Percentiles rank a stretch among this genome's conserved stretches.
These are phyloP conservation scores for Pharmacophagus antenor DNA, from an alignment of 2,888 invertebrate species.

Conservation along the genomic window DNA sequence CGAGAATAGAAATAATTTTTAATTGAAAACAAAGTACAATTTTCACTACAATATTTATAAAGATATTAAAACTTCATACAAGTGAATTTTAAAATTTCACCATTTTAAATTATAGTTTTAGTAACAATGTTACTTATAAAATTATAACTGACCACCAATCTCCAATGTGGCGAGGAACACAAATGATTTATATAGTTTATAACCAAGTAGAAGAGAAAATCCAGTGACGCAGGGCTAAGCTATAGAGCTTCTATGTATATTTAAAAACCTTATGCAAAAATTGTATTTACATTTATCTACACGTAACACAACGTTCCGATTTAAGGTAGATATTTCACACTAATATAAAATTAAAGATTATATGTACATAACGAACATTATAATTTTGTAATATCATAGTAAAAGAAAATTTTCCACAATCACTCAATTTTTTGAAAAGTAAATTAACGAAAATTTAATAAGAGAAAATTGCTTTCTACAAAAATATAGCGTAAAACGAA, in stretches of 20 bases:
- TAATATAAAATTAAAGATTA: background rate
- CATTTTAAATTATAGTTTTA: background rate
- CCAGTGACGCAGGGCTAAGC: background rate
- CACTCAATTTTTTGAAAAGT: background rate
- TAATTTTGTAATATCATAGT: background rate
- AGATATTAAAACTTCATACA: background rate
- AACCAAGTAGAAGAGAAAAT: background rate
- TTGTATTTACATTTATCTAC: slow-evolving; percentile 22
- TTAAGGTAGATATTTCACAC: slow-evolving; percentile 1
- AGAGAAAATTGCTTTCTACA: background rate
- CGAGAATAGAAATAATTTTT: background rate
- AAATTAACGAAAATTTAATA: background rate
- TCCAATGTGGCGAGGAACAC: background rate
- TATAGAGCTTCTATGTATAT: background rate
- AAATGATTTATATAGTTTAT: background rate
- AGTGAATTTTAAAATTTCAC: background rate
- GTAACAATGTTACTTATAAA: background rate
- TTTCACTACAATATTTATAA: background rate
- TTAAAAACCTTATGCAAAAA: slow-evolving; percentile 10
- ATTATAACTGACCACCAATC: background rate
- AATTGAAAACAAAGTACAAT: background rate
- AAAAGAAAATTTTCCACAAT: background rate
- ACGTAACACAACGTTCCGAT: slow-evolving; percentile 17
- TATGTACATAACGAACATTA: background rate
- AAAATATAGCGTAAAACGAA: slow-evolving; percentile 16